Conservation (phyloP, 2,888 invertebrate species). For the Periphyllus acericola region DNA sequence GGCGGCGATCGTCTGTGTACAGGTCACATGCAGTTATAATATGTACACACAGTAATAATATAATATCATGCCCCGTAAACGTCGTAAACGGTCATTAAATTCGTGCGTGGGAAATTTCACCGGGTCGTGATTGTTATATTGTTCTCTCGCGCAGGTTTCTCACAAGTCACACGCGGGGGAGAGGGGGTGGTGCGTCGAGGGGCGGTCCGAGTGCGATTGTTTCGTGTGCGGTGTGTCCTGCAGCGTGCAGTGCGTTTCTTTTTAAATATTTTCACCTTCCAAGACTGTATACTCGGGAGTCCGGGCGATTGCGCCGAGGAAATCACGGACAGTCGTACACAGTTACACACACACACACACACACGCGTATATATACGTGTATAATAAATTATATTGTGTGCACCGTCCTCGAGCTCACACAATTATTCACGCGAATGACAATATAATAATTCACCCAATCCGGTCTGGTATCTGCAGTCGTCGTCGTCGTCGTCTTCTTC, state of each 20-base stretch:
- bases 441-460: neutral
- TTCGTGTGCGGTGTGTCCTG: neutral
- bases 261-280: neutral
- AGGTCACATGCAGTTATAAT: neutral
- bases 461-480: neutral
- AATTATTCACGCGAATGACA: neutral
- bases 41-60: neutral
- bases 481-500: neutral
- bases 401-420: neutral
- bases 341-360: neutral
- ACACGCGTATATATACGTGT: neutral
- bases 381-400: neutral
- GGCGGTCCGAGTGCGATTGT: constrained; percentile 14
- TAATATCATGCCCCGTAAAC: constrained; percentile 11
- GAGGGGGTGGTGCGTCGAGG: neutral
- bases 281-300: neutral
- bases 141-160: neutral
- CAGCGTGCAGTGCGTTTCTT: neutral
- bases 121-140: constrained; percentile 29
- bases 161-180: constrained; percentile 25
- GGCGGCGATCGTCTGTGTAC: neutral
- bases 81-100: constrained; percentile 56
- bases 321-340: constrained; percentile 4
- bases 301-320: neutral
- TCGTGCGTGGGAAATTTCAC: constrained; percentile 51